Evolutionary conservation across 2,797 vertebrate species (phyloP).

Genomic region (Eutrigla gurnardus): DNA sequence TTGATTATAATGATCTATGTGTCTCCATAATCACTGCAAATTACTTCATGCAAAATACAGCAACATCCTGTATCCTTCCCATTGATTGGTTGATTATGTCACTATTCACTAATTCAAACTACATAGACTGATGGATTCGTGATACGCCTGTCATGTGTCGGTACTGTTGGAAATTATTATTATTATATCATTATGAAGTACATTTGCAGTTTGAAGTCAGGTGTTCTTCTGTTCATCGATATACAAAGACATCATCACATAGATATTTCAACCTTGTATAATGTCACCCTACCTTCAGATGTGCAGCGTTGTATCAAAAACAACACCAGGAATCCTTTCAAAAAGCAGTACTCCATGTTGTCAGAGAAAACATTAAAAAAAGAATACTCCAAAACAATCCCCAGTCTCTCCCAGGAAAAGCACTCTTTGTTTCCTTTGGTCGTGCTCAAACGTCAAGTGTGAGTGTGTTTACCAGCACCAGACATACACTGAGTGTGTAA

Average conservation of each 20-base stretch:
- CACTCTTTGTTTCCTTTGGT: slow-evolving; percentile 1
- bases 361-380: slow-evolving; percentile 47
- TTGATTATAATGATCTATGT: neutral
- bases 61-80: neutral
- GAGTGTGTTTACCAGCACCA: slow-evolving; percentile 31
- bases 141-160: neutral
- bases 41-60: neutral
- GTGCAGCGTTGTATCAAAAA: slow-evolving; percentile 72
- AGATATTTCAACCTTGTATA: slow-evolving; percentile 1
- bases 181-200: too few species aligned
- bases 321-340: slow-evolving; percentile 76
- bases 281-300: slow-evolving; percentile 77
- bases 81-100: neutral
- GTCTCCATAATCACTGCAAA: neutral
- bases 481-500: slow-evolving; percentile 46
- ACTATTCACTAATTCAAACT: slow-evolving; percentile 9
- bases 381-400: slow-evolving; percentile 41
- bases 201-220: neutral
- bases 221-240: neutral
- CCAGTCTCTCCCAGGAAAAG: slow-evolving; percentile 39
- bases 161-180: neutral
- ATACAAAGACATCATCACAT: slow-evolving; percentile 5
- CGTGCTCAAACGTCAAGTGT: slow-evolving; percentile 43
- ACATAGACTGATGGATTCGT: neutral
- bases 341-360: slow-evolving; percentile 75